Base-by-base conservation (phyloP, 2,797 vertebrate species). In the Pangasius krempfi region DNA sequence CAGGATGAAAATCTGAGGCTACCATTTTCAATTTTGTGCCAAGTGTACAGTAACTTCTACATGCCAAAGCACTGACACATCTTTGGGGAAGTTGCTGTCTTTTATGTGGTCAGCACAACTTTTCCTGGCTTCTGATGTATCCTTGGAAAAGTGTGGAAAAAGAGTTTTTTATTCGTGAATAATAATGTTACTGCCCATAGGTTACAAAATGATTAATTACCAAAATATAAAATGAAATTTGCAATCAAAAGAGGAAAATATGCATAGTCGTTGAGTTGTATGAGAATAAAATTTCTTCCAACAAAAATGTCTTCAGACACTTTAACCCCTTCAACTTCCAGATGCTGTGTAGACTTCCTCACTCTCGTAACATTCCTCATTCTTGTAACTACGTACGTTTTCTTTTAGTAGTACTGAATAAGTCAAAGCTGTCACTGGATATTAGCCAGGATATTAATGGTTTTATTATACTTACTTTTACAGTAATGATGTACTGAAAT, bases 31-130 rank as follows among this genome's bases (percentile, higher is more conserved):
- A 56, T 73, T 88, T 66, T 44, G 7, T 60, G 56, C 58, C 50
- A 85, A 88, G 76, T 47, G n/a, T 79, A 40, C 40, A 40, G 40
- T 40, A 22, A 80, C 84, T 87, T 87, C 54, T 18, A 58, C 47
- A 82, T 66, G 87, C 87, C 88, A 87, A 56, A 75, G 86, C 87
- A 83, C 88, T 83, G 89, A 85, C 40, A 73, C 72, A 37, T 86
- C 64, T 87, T 85, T 84, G 80, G 44, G 47, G 64, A 89, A 62
- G 37, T 18, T 82, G 10, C n/a, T 44, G 86, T 87, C 76, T 88
- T 87, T 88, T 85, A 84, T 87, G 70, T 89, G 78, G 47, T 76
- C 87, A 89, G 80, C 86, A 89, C 86, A 87, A 88, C 82, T 85
- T 87, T 89, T 89, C 87, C 78, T 89, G 87, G 89, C 90, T 83